Evolutionary conservation across 2,113 vertebrate genomes (phyloP), one percentile per base, ranked within the genome.

Genomic region (Balaeniceps rex): DNA sequence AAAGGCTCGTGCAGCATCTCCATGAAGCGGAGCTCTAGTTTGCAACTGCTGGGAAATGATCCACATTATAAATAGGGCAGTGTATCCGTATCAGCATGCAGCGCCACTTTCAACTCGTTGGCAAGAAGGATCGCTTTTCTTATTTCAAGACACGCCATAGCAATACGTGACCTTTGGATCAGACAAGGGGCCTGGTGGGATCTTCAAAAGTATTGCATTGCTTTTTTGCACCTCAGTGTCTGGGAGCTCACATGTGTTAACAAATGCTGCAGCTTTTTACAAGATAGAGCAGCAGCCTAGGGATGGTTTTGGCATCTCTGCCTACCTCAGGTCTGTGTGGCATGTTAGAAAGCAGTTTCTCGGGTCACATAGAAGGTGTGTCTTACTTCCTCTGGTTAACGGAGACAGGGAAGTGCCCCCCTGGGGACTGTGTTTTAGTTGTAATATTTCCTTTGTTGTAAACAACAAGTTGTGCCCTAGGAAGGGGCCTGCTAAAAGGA

Each of bases 371-470:
- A 72, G 38, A 93, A 96, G 80, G 86, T 71, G 76, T 96, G 94
- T 78, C 94, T 38, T 47, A 55, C 69, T 95, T 97, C 92, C 74
- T 87, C 83, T 0, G 0, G 47, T 60, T 87, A 71, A 58, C 0
- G 0, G 71, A 87, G 72, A 80, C 79, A 78, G 72, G 47, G 71
- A 96, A 93, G 76, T 60, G 55, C 40, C 72, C 95, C 93, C 93
- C 92, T 60, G 70, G 91, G 88, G 86, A 93, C 81, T 3, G 6
- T 34, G 46, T 90, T 87, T 84, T 31, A 82, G 60, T 29, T 91
- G 52, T 90, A 94, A 4, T 68, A 68, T 81, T 97, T 97, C 94
- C 96, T 96, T 75, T 95, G 52, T 81, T 94, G 92, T 95, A 96
- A 96, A 97, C 92, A 96, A 89, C n/a, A 86, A 86, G 29, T 40